Evolutionary conservation across 2,797 vertebrate species (phyloP).

Genomic region (Acrossocheilus wenchowensis): DNA sequence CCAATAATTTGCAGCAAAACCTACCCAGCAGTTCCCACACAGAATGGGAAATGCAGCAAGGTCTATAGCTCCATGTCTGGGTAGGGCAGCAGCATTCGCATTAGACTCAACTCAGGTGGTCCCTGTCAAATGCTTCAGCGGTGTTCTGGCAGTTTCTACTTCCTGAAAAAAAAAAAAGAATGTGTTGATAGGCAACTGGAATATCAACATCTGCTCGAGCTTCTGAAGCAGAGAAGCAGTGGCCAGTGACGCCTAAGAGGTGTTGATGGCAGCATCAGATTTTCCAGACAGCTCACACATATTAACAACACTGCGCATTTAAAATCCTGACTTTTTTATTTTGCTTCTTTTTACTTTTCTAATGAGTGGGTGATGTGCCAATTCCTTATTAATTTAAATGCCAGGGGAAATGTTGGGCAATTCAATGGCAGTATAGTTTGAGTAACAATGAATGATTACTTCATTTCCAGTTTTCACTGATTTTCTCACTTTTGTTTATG

Average conservation of each 20-base stretch:
- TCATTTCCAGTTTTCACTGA: neutral
- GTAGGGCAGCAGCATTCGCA: neutral
- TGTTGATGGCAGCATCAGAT: neutral
- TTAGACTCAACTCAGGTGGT: slow-evolving; percentile 35
- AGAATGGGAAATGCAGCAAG: neutral
- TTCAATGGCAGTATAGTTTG: neutral
- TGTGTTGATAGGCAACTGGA: slow-evolving; percentile 38
- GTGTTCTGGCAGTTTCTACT: slow-evolving; percentile 29
- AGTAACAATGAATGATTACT: neutral
- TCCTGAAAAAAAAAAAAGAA: slow-evolving; percentile 27
- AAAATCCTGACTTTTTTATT: neutral
- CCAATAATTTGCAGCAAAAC: neutral
- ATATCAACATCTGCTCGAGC: slow-evolving; percentile 46
- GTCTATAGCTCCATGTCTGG: neutral
- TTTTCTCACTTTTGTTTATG: slow-evolving; percentile 5
- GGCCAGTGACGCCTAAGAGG: neutral
- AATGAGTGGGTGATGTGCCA: neutral
- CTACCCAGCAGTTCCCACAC: neutral
- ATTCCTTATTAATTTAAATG: neutral
- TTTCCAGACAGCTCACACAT: slow-evolving; percentile 2
- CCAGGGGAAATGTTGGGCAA: neutral
- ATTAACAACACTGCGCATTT: slow-evolving; percentile 4
- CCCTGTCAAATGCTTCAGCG: slow-evolving; percentile 47
- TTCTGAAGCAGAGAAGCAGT: neutral
- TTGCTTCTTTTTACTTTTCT: neutral